Conservation (phyloP, 2,888 invertebrate species). For the Pterobdella sp. region DNA sequence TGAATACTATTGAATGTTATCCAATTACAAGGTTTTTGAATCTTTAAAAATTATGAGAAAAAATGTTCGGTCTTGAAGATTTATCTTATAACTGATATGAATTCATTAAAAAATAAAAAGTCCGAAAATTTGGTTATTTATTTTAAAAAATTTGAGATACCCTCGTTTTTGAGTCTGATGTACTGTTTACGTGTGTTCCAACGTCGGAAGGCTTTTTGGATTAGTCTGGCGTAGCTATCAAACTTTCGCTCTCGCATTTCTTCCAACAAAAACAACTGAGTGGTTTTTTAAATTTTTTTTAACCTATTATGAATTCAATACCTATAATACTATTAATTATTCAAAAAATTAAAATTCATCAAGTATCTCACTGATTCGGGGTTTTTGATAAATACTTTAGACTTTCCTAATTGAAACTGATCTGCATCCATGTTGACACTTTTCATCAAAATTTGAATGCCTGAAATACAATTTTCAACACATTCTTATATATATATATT, state of each 20-base stretch:
- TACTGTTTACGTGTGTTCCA: conserved; percentile 59
- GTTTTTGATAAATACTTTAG: conserved; percentile 64
- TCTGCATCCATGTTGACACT: conserved; percentile 58
- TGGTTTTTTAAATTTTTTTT: conserved; percentile 30
- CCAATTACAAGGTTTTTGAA: no score
- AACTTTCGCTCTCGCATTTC: conserved; percentile 62
- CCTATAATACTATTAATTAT: no score
- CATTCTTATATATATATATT: neutral
- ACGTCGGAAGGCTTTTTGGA: conserved; percentile 62
- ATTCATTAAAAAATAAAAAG: no score
- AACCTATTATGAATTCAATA: no score
- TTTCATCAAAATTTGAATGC: conserved; percentile 55
- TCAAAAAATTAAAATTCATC: neutral
- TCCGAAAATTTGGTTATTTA: no score
- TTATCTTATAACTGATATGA: no score
- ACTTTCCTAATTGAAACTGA: conserved; percentile 61
- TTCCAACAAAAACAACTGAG: conserved; percentile 62
- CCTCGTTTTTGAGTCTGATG: conserved; percentile 58
- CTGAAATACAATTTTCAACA: neutral
- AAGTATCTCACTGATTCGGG: conserved; percentile 52
- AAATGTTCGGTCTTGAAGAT: no score
- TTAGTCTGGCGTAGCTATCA: conserved; percentile 60
- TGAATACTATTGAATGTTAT: neutral
- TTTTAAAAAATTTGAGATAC: no score
- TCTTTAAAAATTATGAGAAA: no score